Percentiles rank a stretch among this genome's conserved stretches.
Conservation (phyloP, 2,888 invertebrate species). For the Chrysotoxum bicinctum region DNA sequence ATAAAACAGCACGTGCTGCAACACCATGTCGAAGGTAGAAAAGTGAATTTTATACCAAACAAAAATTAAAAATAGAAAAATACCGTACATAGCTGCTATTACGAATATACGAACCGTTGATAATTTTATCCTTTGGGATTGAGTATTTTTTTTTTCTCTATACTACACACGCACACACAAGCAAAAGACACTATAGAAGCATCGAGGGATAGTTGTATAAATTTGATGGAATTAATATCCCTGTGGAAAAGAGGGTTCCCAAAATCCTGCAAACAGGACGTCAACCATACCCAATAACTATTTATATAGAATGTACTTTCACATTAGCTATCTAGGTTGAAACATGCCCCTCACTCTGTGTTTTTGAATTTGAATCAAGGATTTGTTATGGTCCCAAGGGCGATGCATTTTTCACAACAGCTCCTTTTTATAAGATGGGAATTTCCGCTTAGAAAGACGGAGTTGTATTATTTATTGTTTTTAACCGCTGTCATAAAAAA, state of each 20-base stretch:
- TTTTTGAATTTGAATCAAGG: conserved; percentile 11
- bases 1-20: conserved; percentile 61
- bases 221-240: neutral
- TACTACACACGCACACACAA: neutral
- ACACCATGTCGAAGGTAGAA: conserved; percentile 41
- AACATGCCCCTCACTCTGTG: conserved; percentile 9
- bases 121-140: conserved; percentile 61
- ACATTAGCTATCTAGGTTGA: neutral
- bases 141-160: neutral
- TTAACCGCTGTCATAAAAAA: too few species aligned
- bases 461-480: too few species aligned
- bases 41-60: conserved; percentile 30
- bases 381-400: conserved; percentile 11
- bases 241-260: conserved; percentile 2
- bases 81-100: neutral
- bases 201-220: neutral
- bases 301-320: too few species aligned
- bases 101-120: conserved; percentile 25
- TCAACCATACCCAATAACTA: neutral
- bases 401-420: neutral
- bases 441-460: neutral
- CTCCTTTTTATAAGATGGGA: neutral
- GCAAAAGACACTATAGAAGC: neutral
- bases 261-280: conserved; percentile 19
- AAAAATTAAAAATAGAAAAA: neutral